Evolutionary conservation across 2,888 invertebrate genomes (phyloP).

Genomic region (Acanthosepion pharaonis): DNA sequence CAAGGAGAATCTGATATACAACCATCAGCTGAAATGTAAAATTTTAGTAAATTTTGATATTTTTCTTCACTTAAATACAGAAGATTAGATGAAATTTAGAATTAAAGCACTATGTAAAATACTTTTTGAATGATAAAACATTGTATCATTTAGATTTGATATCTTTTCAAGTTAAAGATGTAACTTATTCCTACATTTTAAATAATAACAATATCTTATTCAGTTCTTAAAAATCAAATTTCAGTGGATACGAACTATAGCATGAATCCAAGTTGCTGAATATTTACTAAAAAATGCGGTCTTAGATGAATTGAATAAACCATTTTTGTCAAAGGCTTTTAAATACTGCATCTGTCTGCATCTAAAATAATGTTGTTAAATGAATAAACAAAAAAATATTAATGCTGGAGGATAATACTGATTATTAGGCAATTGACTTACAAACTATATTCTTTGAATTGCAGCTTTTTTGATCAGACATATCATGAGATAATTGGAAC

Average conservation of each 20-base stretch:
- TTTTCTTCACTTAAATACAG: not conserved
- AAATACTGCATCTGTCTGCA: too few species aligned
- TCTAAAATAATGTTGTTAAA: not conserved
- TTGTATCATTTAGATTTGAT: not conserved
- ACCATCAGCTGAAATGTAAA: slow-evolving; percentile 38
- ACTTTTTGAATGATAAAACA: not conserved
- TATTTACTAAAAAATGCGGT: too few species aligned
- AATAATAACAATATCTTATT: too few species aligned
- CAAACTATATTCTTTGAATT: slow-evolving; percentile 12
- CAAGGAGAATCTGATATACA: slow-evolving; percentile 34
- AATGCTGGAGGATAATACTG: too few species aligned
- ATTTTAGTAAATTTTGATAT: not conserved
- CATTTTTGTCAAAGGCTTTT: too few species aligned
- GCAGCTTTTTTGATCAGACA: slow-evolving; percentile 47
- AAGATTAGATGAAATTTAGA: not conserved
- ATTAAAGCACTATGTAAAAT: not conserved
- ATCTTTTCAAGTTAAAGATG: too few species aligned
- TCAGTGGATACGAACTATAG: not conserved
- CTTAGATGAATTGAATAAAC: too few species aligned
- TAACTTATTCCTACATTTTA: too few species aligned
- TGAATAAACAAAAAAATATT: not conserved
- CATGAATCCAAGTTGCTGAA: too few species aligned
- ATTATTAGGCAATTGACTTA: not conserved
- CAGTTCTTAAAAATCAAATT: not conserved
- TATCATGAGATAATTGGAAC: slow-evolving; percentile 52